A percentile compares a stretch with the other conserved stretches of the same genome.
phyloP scores from a whole-genome alignment of 2,888 invertebrate species.

The Pyrrhosoma nymphula region DNA sequence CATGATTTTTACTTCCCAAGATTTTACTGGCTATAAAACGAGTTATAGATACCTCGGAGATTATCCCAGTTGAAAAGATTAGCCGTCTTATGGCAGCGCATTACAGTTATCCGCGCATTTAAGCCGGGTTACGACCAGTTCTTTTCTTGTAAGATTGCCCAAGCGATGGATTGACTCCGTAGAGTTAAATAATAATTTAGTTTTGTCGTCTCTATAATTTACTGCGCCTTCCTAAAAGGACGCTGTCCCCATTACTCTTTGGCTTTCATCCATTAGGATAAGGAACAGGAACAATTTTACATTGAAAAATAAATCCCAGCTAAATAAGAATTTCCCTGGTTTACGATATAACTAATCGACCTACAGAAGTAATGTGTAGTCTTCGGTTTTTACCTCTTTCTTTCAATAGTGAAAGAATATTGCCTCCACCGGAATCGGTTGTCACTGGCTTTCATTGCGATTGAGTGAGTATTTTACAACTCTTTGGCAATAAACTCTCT shows the following conservation, averaged over 20 bases:
- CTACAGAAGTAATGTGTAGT: too few relatives aligned
- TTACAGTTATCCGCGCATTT: neutral
- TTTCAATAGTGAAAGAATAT: too few relatives aligned
- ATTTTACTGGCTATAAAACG: conserved; percentile 11
- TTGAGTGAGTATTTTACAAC: too few relatives aligned
- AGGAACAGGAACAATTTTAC: too few relatives aligned
- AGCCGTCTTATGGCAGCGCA: neutral
- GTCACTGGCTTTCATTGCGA: too few relatives aligned
- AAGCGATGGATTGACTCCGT: neutral
- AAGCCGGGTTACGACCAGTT: neutral
- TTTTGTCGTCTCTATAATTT: neutral
- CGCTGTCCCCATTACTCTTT: neutral
- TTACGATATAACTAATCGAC: too few relatives aligned
- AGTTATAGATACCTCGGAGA: neutral
- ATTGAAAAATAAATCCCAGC: too few relatives aligned
- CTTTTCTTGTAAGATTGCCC: neutral
- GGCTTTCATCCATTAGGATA: neutral
- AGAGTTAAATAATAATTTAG: neutral
- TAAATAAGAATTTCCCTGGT: too few relatives aligned
- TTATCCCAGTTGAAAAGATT: conserved; percentile 8
- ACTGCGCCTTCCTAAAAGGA: neutral
- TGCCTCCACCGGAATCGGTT: too few relatives aligned
- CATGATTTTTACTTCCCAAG: neutral
- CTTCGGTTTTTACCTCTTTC: too few relatives aligned
- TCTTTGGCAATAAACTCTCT: too few relatives aligned